phyloP scores from a whole-genome alignment of 2,113 vertebrate species.

The Ictalurus furcatus region DNA sequence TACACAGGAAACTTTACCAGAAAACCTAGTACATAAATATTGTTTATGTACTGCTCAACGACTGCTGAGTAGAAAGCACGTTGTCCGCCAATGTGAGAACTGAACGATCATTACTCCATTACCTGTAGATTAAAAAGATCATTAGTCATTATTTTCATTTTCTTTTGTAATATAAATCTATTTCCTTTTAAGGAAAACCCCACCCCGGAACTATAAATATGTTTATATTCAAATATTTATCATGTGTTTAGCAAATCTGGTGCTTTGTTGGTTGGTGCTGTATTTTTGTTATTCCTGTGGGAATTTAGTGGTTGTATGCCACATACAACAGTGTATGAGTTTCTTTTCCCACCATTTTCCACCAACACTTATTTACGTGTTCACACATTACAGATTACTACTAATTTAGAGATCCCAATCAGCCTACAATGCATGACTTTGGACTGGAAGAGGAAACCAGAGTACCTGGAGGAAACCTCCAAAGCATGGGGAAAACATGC shows the following conservation, averaged over 20 bases:
- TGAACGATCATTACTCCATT: neutral
- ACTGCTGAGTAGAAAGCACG: neutral
- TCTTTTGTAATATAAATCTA: neutral
- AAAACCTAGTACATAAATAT: neutral
- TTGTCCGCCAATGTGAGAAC: neutral
- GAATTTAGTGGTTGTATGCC: neutral
- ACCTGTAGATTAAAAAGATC: neutral
- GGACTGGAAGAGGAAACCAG: too few species aligned
- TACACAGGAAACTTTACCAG: neutral
- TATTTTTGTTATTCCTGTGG: neutral
- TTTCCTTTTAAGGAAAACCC: neutral
- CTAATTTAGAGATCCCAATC: too few species aligned
- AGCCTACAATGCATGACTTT: too few species aligned
- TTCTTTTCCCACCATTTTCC: neutral
- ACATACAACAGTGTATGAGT: neutral
- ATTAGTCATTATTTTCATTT: neutral
- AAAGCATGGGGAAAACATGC: too few species aligned
- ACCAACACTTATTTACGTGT: neutral
- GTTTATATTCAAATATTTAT: neutral
- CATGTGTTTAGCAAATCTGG: neutral
- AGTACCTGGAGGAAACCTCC: too few species aligned
- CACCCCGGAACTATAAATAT: neutral
- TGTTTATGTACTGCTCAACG: neutral
- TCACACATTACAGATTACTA: too few species aligned
- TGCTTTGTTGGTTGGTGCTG: neutral